Evolutionary conservation across 2,888 invertebrate genomes (phyloP), one percentile per base, ranked within the genome.

Genomic region (Synergus laeviventris): DNA sequence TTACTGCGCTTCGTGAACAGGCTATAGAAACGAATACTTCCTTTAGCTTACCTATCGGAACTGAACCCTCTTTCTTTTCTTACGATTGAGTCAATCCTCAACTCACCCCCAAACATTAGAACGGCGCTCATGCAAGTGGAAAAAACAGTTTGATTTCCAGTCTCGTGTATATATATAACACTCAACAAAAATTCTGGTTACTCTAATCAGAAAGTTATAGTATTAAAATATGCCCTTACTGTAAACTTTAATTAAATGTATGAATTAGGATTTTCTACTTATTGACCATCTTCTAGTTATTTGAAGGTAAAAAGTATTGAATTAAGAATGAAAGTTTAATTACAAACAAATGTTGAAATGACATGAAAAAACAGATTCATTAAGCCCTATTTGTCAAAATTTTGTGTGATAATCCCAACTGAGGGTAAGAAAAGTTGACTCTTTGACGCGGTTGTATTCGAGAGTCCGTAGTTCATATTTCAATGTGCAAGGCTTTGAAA

Each of bases 1-100:
- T 76, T 75, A 73, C 74, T 64, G 54, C 75, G 61, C 75, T 74
- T 77, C 79, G 75, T 73, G 56, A 45, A 66, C 66, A 70, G 70
- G 49, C 59, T 59, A n/a, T n/a, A 59, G 64, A 78, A 76, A 75
- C 64, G 74, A 73, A 78, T 62, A 74, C 73, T 76, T 24, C 61
- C 59, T 79, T 77, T 73, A 76, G 31, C 49, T 49, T 70, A 70
- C 36, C 45, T 70, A 70, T 70, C 49, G 49, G n/a, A 5, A 36
- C 31, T 70, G n/a, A 5, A 36, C 31, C 24, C 12, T 12, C 3
- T 12, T 38, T 9, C 18, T 24, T 24, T 66, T 42, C 4, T 39
- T 14, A 42, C 14, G 14, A 14, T 42, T 14, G 42, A 39, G 24
- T 66, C 31, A 66, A 42, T 45, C 42, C 16, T 45, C 24, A 21